Evolutionary conservation across 2,888 invertebrate genomes (phyloP), one percentile per base, ranked within the genome.

Genomic region (Drosophila longiperda): DNA sequence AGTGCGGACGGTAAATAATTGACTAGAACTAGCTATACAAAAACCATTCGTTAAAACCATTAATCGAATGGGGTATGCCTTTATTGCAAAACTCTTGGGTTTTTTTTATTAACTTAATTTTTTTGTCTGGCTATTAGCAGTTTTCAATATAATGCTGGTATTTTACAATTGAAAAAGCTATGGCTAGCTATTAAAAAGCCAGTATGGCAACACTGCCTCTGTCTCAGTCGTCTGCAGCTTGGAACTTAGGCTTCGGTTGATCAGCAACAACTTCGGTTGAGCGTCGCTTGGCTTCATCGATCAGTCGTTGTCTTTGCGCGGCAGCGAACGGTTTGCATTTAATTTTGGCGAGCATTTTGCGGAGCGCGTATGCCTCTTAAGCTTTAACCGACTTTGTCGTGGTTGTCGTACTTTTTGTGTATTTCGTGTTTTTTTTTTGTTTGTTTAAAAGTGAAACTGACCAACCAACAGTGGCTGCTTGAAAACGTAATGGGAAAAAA

Each of bases 221-320:
- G 76, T 68, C 42, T 64, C 49, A 49, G 72, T 52, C 66, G 66
- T 20, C 62, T 64, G 33, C 26, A 42, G 50, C 71, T 64, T 48
- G 20, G 12, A 58, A 50, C 70, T 53, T 69, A 55, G 67, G 59
- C 52, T 42, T n/a, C 38, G 55, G 38, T 38, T 26, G 54, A 36
- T 36, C 53, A 38, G 26, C 54, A 54, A 54, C 54, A 26, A 53
- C 70, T 48, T 69, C 58, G 66, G 48, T 48, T 50, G 12, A 20
- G 33, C 64, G 38, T 50, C 58, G 60, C 66, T 70, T 72, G 69
- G 58, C 78, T 66, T 72, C 75, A 82, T 87, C 83, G 78, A 83
- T 89, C 87, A 89, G 90, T 89, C 84, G 87, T 78, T 83, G 75
- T 65, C 82, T 83, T 70, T 75, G 75, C 76, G 84, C 87, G 80